phyloP scores from a whole-genome alignment of 2,113 vertebrate genomes.

The Trichomycterus rosablanca region DNA sequence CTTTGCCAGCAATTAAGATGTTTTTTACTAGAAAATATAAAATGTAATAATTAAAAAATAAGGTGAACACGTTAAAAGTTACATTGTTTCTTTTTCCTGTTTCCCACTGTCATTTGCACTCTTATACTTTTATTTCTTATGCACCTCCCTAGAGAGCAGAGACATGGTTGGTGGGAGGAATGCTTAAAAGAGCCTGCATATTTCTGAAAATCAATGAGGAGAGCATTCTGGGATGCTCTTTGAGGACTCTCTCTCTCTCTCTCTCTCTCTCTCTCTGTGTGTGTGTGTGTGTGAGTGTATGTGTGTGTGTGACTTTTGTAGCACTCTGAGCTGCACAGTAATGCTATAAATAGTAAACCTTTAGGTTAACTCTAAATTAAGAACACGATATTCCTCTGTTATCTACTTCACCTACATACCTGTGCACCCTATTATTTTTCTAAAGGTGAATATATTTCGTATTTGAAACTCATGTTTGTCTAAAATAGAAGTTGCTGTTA shows the following conservation, averaged over 20 bases:
- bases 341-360: slow-evolving; percentile 26
- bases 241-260: slow-evolving; percentile 11
- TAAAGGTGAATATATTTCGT: too few species aligned
- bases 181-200: slow-evolving; percentile 41
- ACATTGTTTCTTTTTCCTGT: background rate
- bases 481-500: too few species aligned
- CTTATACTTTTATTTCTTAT: slow-evolving; percentile 4
- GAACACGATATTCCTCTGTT: slow-evolving; percentile 11
- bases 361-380: slow-evolving; percentile 29
- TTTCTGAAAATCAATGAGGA: slow-evolving; percentile 39
- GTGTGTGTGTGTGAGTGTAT: background rate
- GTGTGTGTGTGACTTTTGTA: slow-evolving; percentile 26
- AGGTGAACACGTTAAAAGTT: slow-evolving; percentile 19
- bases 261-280: slow-evolving; percentile 19
- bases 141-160: slow-evolving; percentile 24
- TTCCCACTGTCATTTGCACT: slow-evolving; percentile 23
- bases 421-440: slow-evolving; percentile 34
- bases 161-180: slow-evolving; percentile 31
- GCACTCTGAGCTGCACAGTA: slow-evolving; percentile 45
- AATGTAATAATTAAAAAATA: slow-evolving; percentile 15
- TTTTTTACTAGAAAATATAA: background rate
- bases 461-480: too few species aligned
- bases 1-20: slow-evolving; percentile 4
- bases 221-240: slow-evolving; percentile 34
- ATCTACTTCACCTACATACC: slow-evolving; percentile 18